Percentiles rank a stretch among this genome's conserved stretches.
Conservation (phyloP, 2,888 invertebrate species). For the Taphrorychus bicolor region DNA sequence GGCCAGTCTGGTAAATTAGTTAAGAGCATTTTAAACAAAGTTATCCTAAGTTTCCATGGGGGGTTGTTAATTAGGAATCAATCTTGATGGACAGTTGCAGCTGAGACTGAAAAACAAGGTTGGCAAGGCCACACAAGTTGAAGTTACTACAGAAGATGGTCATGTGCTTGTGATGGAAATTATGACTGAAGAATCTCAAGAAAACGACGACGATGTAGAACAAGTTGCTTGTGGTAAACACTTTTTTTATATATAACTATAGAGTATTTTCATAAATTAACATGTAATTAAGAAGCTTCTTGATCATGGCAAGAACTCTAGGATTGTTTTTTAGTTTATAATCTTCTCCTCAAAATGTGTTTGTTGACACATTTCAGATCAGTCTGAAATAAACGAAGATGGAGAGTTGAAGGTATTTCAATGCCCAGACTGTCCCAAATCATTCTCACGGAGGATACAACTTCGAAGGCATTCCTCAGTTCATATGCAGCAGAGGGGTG, state of each 20-base stretch:
- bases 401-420: slow-evolving; percentile 63
- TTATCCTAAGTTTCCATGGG: slow-evolving; percentile 1
- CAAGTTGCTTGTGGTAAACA: no score
- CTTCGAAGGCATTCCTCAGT: slow-evolving; percentile 68
- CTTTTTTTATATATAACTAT: no score
- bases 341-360: no score
- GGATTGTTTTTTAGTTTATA: no score
- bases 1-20: slow-evolving; percentile 52
- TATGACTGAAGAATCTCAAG: slow-evolving; percentile 24
- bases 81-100: slow-evolving; percentile 56
- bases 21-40: background rate
- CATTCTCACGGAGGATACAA: slow-evolving; percentile 67
- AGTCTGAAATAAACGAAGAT: slow-evolving; percentile 52
- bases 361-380: no score
- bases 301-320: no score
- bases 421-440: slow-evolving; percentile 69
- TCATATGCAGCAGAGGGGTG: slow-evolving; percentile 65
- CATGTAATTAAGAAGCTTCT: no score
- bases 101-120: slow-evolving; percentile 56
- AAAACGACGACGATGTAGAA: background rate
- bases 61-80: slow-evolving; percentile 50
- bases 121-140: slow-evolving; percentile 58
- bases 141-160: slow-evolving; percentile 61
- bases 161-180: slow-evolving; percentile 61
- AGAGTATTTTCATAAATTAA: no score